These are phyloP conservation scores for Vespertilio murinus DNA, from an alignment of 2,797 vertebrate species.

Conservation along the genomic window DNA sequence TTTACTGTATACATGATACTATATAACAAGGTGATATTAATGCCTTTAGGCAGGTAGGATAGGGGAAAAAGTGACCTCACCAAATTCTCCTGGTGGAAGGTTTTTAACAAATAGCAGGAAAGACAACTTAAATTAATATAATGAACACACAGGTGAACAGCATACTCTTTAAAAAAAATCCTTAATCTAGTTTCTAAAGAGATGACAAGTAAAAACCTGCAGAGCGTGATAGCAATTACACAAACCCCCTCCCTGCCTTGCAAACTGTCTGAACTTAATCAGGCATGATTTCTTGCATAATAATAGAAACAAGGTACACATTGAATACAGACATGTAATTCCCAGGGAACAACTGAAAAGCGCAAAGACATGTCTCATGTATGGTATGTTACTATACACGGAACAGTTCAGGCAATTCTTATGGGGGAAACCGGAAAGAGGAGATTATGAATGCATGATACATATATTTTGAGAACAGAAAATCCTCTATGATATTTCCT, in stretches of 20 bases:
- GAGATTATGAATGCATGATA: not conserved
- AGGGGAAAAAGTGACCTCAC: not conserved
- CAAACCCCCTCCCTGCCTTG: slow-evolving; percentile 55
- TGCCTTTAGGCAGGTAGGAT: not conserved
- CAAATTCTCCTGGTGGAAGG: not conserved
- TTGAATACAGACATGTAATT: slow-evolving; percentile 51
- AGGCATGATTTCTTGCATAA: slow-evolving; percentile 71
- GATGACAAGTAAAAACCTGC: slow-evolving; percentile 60
- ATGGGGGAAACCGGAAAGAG: not conserved
- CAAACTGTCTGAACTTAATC: slow-evolving; percentile 69
- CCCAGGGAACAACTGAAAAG: slow-evolving; percentile 25
- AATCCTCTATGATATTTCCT: not conserved
- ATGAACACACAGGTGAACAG: slow-evolving; percentile 69
- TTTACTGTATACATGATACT: not conserved
- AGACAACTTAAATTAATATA: slow-evolving; percentile 71
- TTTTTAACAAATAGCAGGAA: slow-evolving; percentile 64
- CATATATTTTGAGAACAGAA: not conserved
- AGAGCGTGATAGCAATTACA: slow-evolving; percentile 61
- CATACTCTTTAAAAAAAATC: not conserved
- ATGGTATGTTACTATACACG: not conserved
- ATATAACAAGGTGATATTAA: not conserved
- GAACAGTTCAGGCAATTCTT: slow-evolving; percentile 35
- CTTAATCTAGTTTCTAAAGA: slow-evolving; percentile 67
- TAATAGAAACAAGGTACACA: slow-evolving; percentile 53
- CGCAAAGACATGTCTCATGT: not conserved